Percentiles rank a stretch among this genome's conserved stretches.
Conservation (phyloP, 1,140 invertebrate genomes). For the Atopsyche davidsoni region DNA sequence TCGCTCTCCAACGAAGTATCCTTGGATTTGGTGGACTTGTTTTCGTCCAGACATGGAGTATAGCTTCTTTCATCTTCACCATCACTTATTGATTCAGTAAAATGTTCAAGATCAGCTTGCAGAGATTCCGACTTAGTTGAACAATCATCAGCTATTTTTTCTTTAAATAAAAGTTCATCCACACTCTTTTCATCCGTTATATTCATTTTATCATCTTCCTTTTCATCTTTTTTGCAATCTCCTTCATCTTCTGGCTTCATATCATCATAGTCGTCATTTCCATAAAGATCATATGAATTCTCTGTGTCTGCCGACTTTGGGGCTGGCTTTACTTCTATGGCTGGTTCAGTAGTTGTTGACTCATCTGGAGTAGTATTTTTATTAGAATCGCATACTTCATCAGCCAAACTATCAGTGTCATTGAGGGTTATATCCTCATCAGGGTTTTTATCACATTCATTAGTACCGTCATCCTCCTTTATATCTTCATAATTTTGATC, state of each 20-base stretch:
- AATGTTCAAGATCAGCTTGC: constrained; percentile 40
- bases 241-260: constrained; percentile 27
- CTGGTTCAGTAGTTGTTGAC: no score
- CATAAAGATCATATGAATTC: constrained; percentile 35
- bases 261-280: constrained; percentile 37
- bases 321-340: no score
- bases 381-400: no score
- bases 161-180: constrained; percentile 11
- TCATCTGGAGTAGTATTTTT: no score
- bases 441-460: neutral
- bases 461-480: neutral
- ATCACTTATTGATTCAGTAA: constrained; percentile 55
- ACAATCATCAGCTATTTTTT: neutral
- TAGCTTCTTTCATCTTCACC: constrained; percentile 57
- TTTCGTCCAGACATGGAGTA: constrained; percentile 60
- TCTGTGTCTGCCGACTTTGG: no score
- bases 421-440: no score
- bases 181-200: constrained; percentile 15
- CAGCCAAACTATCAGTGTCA: no score
- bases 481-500: neutral
- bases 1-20: constrained; percentile 40
- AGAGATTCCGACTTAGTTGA: constrained; percentile 1
- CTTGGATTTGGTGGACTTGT: constrained; percentile 39
- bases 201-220: constrained; percentile 13
- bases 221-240: constrained; percentile 21